A percentile compares a stretch with the other conserved stretches of the same genome.
phyloP scores from a whole-genome alignment of 2,888 invertebrate genomes.

The Pasiphila rectangulata region DNA sequence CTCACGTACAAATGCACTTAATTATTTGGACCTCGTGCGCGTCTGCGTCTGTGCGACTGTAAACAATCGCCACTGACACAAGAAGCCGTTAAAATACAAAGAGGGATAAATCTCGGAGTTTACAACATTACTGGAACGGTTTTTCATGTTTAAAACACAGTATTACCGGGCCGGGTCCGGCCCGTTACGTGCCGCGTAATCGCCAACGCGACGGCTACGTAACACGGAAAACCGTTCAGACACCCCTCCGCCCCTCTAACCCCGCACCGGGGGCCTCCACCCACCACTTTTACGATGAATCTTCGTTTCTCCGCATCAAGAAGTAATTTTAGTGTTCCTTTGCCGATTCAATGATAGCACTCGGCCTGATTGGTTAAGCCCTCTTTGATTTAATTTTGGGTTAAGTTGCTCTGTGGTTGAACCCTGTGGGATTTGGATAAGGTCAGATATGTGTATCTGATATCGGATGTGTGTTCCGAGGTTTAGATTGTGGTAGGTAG shows the following conservation, averaged over 20 bases:
- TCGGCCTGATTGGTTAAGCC: constrained; percentile 79
- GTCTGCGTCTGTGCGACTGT: constrained; percentile 31
- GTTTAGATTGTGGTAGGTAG: not conserved
- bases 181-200: constrained; percentile 74
- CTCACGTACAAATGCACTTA: constrained; percentile 32
- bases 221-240: constrained; percentile 81
- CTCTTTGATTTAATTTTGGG: constrained; percentile 81
- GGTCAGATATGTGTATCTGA: constrained; percentile 55
- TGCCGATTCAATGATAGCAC: constrained; percentile 81
- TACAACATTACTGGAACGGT: constrained; percentile 75
- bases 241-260: constrained; percentile 48
- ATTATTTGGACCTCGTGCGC: constrained; percentile 27
- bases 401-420: constrained; percentile 73
- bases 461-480: constrained; percentile 44
- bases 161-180: constrained; percentile 64
- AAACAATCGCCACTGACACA: constrained; percentile 41
- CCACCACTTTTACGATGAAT: constrained; percentile 80
- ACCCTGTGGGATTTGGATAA: constrained; percentile 66
- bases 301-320: constrained; percentile 81
- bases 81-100: constrained; percentile 52
- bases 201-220: constrained; percentile 70
- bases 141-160: constrained; percentile 78
- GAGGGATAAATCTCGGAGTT: constrained; percentile 59
- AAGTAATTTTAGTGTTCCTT: constrained; percentile 81
- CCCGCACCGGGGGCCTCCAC: constrained; percentile 41